Base-by-base conservation (phyloP, 1,140 invertebrate genomes). In the Anastrepha ludens region DNA sequence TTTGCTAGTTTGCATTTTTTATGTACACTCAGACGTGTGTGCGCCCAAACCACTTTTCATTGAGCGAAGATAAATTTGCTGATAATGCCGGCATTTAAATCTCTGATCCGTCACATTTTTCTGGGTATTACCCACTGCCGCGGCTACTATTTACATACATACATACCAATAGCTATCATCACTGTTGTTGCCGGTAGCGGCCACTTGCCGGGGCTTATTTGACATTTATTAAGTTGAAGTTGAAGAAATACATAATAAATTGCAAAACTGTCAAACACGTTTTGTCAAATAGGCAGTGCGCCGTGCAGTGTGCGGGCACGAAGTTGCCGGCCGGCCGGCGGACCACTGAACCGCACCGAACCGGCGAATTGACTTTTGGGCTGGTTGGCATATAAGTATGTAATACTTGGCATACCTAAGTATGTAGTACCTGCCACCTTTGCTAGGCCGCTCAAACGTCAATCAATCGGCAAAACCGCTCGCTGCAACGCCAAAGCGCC, bases 221-320 rank as follows among this genome's bases (percentile, higher is more conserved):
- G 74, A 81, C 74, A 81, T 81, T 81, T 81, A 81, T 81, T 81
- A 81, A 81, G 74, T 81, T 81, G 74, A 81, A 81, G 74, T 47
- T 74, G 47, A 81, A 81, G 47, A 81, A 50, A 81, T 55, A 81
- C 74, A 55, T 81, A 81, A 81, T 81, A 81, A 81, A 81, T 81
- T 20, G 74, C 74, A n/a, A 20, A 55, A 81, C 74, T 81, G 74
- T 81, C 74, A 81, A 81, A 81, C 74, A 81, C 50, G 74, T 81
- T 81, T 81, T 81, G n/a, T 81, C 74, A 81, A 81, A 58, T 20
- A 55, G 74, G 20, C 47, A 81, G 55, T 81, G 74, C 44, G 67
- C 15, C 39, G 39, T 74, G 15, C 17, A 39, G 29, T 29, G 29
- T 47, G 41, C 39, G 11, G 41, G 39, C 67, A 13, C 67, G 47